Evolutionary conservation across 2,888 invertebrate species (phyloP), one percentile per base, ranked within the genome.

Genomic region (Meteorus colon): DNA sequence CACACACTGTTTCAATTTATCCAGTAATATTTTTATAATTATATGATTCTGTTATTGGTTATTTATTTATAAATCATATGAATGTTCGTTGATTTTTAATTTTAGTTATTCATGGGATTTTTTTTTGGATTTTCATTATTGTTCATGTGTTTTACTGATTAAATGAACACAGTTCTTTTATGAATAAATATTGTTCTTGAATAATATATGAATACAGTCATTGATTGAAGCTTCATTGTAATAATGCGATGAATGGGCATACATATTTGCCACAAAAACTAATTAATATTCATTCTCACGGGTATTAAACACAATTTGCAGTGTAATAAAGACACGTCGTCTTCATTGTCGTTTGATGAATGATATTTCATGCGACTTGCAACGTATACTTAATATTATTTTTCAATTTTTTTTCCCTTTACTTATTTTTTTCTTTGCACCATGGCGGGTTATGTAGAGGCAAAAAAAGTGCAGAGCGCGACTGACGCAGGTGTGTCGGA

Each of bases 401-500:
- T 41, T 55, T 37, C 24, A 41, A 29, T 24, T 69, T 62, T 73
- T 73, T 55, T 63, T 60, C 70, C 41, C 45, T 65, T 73, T 72
- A 24, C 67, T 77, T 67, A 27, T 62, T 31, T 41, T 51, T 63
- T 66, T 48, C 66, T 72, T 68, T 34, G 27, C 70, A 60, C 29
- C 55, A 37, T 45, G 37, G 45, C 27, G 12, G 37, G 29, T 48
- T 55, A 55, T 55, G 41, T 24, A 74, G 16, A 16, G 34, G 34
- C 16, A 41, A 65, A 66, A 59, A 37, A 73, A 77, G 79, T 74
- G 78, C 77, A 69, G 63, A 74, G 71, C 60, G 74, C 60, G 63
- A 72, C 66, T 71, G 80, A 75, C 75, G 71, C 80, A 82, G 81
- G 80, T 83, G 82, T 77, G 76, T 78, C 72, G 80, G 81, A 81